A percentile compares a stretch with the other conserved stretches of the same genome.
These are phyloP conservation scores for Passer domesticus DNA, from an alignment of 2,113 vertebrate species.

Conservation along the genomic window DNA sequence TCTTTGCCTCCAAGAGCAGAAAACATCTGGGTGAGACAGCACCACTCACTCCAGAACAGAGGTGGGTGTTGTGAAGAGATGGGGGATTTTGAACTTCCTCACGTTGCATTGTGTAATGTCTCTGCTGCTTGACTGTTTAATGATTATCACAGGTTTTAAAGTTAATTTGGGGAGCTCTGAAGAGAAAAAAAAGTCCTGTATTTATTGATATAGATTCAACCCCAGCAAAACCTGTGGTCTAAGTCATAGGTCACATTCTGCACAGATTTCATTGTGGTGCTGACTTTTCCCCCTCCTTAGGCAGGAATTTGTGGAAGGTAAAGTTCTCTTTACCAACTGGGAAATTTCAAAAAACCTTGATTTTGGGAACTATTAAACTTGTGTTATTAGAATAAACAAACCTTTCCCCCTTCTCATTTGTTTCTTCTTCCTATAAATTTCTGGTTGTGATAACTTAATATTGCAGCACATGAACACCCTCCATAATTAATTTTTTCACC, in stretches of 20 bases:
- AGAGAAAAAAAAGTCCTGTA: neutral
- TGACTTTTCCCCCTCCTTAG: neutral
- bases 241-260: neutral
- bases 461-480: neutral
- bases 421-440: neutral
- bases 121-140: neutral
- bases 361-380: neutral
- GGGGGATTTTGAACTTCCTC: neutral
- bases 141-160: neutral
- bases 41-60: neutral
- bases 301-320: neutral
- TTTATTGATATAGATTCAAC: neutral
- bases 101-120: neutral
- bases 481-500: neutral
- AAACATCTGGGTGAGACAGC: neutral
- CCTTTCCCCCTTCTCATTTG: neutral
- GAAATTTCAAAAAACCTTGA: accelerated
- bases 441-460: neutral
- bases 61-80: neutral
- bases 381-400: neutral
- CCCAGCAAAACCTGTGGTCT: neutral
- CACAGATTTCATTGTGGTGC: neutral
- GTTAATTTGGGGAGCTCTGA: neutral
- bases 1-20: neutral
- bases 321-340: neutral